These are phyloP conservation scores for Leuciscus waleckii DNA, from an alignment of 2,797 vertebrate species.

Conservation along the genomic window DNA sequence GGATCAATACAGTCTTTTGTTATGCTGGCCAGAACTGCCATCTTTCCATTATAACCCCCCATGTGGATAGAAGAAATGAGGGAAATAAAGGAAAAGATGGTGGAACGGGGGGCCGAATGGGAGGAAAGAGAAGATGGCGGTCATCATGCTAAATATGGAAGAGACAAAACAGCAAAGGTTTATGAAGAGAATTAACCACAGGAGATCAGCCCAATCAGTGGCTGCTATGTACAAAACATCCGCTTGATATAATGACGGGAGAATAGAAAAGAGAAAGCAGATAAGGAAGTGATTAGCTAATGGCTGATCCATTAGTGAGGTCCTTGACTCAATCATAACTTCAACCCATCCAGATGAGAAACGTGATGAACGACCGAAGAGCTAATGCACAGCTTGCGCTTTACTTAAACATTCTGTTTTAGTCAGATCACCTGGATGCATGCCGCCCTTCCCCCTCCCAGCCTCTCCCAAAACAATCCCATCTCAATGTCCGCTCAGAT, in stretches of 20 bases:
- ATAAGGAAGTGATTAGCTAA: constrained; percentile 30
- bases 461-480: constrained; percentile 35
- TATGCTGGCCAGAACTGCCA: constrained; percentile 56
- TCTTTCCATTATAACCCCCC: background rate
- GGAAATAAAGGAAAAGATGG: background rate
- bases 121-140: background rate
- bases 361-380: background rate
- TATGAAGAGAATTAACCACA: constrained; percentile 35
- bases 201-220: background rate
- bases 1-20: constrained; percentile 66
- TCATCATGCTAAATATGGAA: constrained; percentile 26
- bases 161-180: background rate
- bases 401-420: constrained; percentile 14
- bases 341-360: constrained; percentile 27
- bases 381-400: background rate
- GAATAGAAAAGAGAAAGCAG: constrained; percentile 3
- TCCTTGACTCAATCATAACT: background rate
- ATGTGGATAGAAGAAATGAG: background rate
- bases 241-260: background rate
- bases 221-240: constrained; percentile 21
- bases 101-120: background rate
- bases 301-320: constrained; percentile 20
- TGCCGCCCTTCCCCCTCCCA: constrained; percentile 48
- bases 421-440: constrained; percentile 19
- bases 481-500: constrained; percentile 48